These are phyloP conservation scores for Siniperca scherzeri DNA, from an alignment of 2,797 vertebrate species.

Conservation along the genomic window DNA sequence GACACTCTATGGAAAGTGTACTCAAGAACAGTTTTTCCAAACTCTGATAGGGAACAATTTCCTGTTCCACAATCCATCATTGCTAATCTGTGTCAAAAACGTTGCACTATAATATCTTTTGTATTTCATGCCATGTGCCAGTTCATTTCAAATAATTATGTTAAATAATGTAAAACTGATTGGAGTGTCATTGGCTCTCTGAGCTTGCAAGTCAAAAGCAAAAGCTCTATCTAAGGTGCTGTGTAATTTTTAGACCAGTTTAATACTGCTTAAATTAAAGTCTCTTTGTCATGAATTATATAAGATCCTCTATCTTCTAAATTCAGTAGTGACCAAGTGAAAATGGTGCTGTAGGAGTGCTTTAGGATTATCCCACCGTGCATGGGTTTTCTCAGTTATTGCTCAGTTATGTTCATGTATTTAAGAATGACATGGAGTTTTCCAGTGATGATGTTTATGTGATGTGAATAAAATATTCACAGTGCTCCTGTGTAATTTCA, in stretches of 20 bases:
- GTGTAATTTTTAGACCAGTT: slow-evolving; percentile 46
- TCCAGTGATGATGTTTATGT: not conserved
- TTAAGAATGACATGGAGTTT: not conserved
- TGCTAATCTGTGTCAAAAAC: not conserved
- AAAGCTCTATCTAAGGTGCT: slow-evolving; percentile 10
- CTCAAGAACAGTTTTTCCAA: too few species aligned
- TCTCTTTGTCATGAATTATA: slow-evolving; percentile 51
- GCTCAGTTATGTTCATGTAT: not conserved
- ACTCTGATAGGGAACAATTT: too few species aligned
- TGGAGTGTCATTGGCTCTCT: not conserved
- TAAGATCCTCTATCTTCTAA: slow-evolving; percentile 22
- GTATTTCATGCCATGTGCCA: not conserved
- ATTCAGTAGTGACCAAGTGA: slow-evolving; percentile 30
- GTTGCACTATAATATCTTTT: not conserved
- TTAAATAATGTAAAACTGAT: slow-evolving; percentile 8
- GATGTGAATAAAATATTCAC: not conserved
- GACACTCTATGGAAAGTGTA: slow-evolving; percentile 4
- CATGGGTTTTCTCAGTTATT: not conserved
- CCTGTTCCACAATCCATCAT: not conserved
- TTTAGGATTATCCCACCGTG: not conserved
- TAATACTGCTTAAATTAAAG: slow-evolving; percentile 43
- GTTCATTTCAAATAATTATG: not conserved
- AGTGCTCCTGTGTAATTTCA: not conserved
- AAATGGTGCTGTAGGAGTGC: not conserved
- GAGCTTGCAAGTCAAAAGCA: slow-evolving; percentile 23